Conservation (phyloP, 2,888 invertebrate species). For the Iselma pallidipennis region DNA sequence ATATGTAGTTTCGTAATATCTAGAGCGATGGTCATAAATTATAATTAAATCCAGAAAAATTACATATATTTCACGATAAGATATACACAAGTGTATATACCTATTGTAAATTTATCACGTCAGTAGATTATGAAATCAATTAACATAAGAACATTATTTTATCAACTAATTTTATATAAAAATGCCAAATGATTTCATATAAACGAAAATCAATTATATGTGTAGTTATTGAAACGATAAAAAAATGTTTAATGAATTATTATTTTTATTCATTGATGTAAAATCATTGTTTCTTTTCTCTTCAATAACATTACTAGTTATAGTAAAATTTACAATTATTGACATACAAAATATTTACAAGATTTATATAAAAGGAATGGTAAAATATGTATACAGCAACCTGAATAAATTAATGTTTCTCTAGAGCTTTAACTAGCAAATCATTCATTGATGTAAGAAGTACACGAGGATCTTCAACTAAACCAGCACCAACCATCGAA, state of each 20-base stretch:
- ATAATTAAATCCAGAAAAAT: slow-evolving; percentile 1
- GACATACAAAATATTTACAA: background rate
- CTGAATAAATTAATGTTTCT: slow-evolving; percentile 59
- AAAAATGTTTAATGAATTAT: no score
- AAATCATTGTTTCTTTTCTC: no score
- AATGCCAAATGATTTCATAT: slow-evolving; percentile 7
- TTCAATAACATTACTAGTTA: no score
- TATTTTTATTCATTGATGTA: no score
- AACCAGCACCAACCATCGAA: slow-evolving; percentile 93
- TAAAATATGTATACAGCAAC: background rate
- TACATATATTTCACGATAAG: slow-evolving; percentile 11
- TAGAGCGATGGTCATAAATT: slow-evolving; percentile 3
- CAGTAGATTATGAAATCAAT: slow-evolving; percentile 18
- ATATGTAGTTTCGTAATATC: slow-evolving; percentile 1
- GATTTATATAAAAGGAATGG: background rate
- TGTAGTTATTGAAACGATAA: no score
- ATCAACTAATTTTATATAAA: slow-evolving; percentile 15
- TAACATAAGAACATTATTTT: slow-evolving; percentile 14
- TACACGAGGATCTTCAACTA: slow-evolving; percentile 88
- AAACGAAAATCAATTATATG: no score
- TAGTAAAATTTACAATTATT: no score
- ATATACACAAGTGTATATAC: slow-evolving; percentile 9
- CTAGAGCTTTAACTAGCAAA: slow-evolving; percentile 77
- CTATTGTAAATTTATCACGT: slow-evolving; percentile 17
- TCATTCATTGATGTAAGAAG: slow-evolving; percentile 87